Conservation (phyloP, 2,888 invertebrate genomes). For the Dicyrtoma fusca region DNA sequence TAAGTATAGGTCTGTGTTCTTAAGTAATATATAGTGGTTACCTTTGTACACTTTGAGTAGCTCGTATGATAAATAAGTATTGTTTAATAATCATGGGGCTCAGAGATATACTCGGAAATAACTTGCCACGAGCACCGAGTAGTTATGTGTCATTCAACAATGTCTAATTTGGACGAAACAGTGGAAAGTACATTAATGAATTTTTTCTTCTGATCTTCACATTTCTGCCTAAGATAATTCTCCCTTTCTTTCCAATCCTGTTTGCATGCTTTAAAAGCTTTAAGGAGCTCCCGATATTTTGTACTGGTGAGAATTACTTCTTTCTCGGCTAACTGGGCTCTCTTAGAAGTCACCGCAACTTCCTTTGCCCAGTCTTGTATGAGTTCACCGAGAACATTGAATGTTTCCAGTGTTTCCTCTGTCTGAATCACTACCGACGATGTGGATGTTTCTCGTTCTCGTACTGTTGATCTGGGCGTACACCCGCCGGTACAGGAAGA, state of each 20-base stretch:
- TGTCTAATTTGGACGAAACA: constrained; percentile 25
- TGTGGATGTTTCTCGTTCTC: not conserved
- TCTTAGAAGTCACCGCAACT: constrained; percentile 34
- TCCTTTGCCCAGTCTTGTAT: constrained; percentile 43
- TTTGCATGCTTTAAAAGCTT: constrained; percentile 40
- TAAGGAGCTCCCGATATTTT: constrained; percentile 45
- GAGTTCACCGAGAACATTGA: constrained; percentile 41
- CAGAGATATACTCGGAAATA: too few relatives aligned
- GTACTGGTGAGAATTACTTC: constrained; percentile 40
- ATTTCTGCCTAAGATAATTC: constrained; percentile 23
- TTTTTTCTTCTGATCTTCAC: constrained; percentile 11
- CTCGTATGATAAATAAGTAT: too few relatives aligned
- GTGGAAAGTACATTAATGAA: constrained; percentile 4
- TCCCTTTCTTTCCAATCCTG: constrained; percentile 48
- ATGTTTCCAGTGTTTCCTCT: constrained; percentile 52
- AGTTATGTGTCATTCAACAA: not conserved
- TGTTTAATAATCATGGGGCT: too few relatives aligned
- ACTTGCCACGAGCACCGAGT: too few relatives aligned
- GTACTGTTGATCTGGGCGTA: too few relatives aligned
- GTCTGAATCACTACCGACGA: constrained; percentile 46
- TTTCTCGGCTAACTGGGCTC: constrained; percentile 44
- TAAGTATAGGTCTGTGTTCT: too few relatives aligned
- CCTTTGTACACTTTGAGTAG: too few relatives aligned
- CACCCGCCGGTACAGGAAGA: too few relatives aligned
- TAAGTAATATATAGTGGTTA: too few relatives aligned